A percentile compares a stretch with the other conserved stretches of the same genome.
Evolutionary conservation across 2,797 vertebrate genomes (phyloP).

Genomic region (Ceyx erithaca): DNA sequence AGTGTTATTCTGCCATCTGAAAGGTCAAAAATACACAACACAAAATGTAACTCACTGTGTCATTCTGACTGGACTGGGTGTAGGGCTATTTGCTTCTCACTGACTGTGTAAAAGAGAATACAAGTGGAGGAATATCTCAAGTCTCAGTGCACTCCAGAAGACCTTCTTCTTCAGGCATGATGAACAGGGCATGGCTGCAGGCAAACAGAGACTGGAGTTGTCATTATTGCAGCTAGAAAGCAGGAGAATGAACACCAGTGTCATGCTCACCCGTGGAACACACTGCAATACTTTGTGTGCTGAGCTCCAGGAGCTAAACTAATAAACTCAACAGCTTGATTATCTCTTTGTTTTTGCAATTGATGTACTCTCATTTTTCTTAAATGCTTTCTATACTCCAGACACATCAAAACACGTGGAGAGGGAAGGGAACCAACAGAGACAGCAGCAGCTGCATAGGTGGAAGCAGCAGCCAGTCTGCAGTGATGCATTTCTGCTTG

Average conservation of each 20-base stretch:
- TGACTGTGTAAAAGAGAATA: neutral
- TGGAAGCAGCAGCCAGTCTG: neutral
- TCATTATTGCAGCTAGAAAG: neutral
- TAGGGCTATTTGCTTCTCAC: neutral
- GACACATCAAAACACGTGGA: neutral
- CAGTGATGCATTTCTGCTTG: neutral
- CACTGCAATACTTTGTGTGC: neutral
- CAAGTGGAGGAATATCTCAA: neutral
- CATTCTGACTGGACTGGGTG: neutral
- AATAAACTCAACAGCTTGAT: neutral
- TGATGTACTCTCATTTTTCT: neutral
- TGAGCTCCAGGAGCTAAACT: neutral
- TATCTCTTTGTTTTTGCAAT: neutral
- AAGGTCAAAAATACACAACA: slow-evolving; percentile 5
- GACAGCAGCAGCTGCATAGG: neutral
- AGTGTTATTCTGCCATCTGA: neutral
- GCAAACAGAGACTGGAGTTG: neutral
- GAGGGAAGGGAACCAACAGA: accelerated
- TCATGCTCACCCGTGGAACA: neutral
- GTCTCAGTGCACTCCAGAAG: neutral
- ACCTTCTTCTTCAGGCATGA: neutral
- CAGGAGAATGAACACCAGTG: neutral
- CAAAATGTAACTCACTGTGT: neutral
- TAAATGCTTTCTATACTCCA: neutral
- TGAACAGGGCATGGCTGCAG: accelerated